phyloP scores from a whole-genome alignment of 2,888 invertebrate species.

The Dryobotodes eremita region DNA sequence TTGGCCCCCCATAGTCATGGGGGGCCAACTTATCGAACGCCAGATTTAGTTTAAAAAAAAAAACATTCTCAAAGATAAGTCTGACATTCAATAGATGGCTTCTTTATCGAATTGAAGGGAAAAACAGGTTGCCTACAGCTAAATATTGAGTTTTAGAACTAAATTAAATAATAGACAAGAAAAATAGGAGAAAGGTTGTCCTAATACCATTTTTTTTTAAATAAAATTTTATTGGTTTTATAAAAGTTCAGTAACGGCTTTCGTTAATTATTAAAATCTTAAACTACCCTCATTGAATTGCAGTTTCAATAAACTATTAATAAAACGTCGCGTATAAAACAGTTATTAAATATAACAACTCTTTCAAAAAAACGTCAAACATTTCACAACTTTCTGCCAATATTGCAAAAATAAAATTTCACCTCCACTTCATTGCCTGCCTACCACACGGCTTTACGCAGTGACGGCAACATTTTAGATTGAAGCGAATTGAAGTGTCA shows the following conservation, averaged over 20 bases:
- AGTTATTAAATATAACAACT: conserved; percentile 24
- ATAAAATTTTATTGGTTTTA: too few species aligned
- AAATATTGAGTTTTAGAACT: too few species aligned
- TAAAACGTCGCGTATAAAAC: conserved; percentile 12
- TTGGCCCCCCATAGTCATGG: too few species aligned
- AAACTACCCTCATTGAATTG: conserved; percentile 4
- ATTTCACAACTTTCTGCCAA: conserved; percentile 29
- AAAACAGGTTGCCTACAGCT: too few species aligned
- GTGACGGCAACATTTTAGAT: conserved; percentile 78
- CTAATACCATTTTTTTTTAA: too few species aligned
- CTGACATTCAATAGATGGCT: too few species aligned
- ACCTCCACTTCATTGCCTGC: conserved; percentile 42
- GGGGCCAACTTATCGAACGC: background rate
- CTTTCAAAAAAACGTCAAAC: conserved; percentile 4
- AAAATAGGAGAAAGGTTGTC: too few species aligned
- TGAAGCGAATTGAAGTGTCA: conserved; percentile 84
- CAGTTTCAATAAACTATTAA: conserved; percentile 7
- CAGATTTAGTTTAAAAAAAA: too few species aligned
- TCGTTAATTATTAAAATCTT: conserved; percentile 12
- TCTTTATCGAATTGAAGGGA: too few species aligned
- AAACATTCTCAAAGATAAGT: too few species aligned
- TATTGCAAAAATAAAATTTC: conserved; percentile 43
- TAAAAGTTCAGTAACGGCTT: background rate
- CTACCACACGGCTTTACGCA: conserved; percentile 36
- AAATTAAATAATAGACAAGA: too few species aligned